A percentile compares a stretch with the other conserved stretches of the same genome.
Conservation (phyloP, 2,888 invertebrate genomes). For the Bruchidius siliquastri region DNA sequence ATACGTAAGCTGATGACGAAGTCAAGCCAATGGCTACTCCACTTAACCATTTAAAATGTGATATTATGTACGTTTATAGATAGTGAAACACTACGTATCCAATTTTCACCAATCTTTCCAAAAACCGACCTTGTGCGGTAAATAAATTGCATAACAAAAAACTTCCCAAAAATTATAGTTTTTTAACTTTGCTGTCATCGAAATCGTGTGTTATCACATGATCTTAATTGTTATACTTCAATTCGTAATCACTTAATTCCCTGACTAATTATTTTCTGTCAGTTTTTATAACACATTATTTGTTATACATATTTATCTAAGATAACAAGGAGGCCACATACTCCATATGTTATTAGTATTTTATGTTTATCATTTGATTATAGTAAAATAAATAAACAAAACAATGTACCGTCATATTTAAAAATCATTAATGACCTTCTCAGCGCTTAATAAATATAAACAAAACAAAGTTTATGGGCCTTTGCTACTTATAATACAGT, state of each 20-base stretch:
- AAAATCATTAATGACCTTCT: slow-evolving; percentile 20
- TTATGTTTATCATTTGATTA: slow-evolving; percentile 9
- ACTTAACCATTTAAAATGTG: too few species aligned
- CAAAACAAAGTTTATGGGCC: slow-evolving; percentile 3
- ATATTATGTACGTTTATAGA: too few species aligned
- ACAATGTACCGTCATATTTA: slow-evolving; percentile 21
- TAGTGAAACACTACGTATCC: too few species aligned
- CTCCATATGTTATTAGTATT: slow-evolving; percentile 20
- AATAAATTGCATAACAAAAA: too few species aligned
- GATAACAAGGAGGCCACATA: slow-evolving; percentile 27
- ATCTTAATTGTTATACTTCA: neutral
- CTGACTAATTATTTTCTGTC: neutral
- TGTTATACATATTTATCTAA: slow-evolving; percentile 25
- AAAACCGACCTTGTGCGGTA: too few species aligned
- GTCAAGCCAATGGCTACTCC: too few species aligned
- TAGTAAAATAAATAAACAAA: slow-evolving; percentile 14
- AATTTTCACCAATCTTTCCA: too few species aligned
- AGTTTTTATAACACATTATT: slow-evolving; percentile 7
- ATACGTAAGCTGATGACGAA: too few species aligned
- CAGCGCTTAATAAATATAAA: slow-evolving; percentile 13
- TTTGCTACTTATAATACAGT: neutral
- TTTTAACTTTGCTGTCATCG: too few species aligned
- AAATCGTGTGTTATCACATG: neutral
- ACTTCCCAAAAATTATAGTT: too few species aligned
- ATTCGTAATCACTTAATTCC: neutral